Percentiles rank a stretch among this genome's conserved stretches.
Evolutionary conservation across 2,113 vertebrate genomes (phyloP).

Genomic region (Mustela lutreola): DNA sequence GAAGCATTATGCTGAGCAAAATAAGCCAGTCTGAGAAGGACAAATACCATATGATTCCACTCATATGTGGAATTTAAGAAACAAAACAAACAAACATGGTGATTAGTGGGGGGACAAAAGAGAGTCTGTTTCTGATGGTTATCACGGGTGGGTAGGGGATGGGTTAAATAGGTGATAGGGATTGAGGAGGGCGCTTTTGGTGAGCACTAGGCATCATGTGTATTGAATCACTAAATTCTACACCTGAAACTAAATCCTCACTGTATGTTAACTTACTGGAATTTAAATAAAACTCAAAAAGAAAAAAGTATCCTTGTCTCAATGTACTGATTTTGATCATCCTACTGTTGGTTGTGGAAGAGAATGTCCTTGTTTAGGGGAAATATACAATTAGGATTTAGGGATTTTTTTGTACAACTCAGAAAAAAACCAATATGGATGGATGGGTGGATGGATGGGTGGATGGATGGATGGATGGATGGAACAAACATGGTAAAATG

Average conservation of each 20-base stretch:
- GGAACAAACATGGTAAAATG: background rate
- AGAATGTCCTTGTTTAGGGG: background rate
- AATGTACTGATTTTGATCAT: background rate
- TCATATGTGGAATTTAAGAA: background rate
- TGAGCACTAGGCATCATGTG: background rate
- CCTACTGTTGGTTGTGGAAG: background rate
- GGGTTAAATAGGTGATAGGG: background rate
- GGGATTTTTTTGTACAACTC: background rate
- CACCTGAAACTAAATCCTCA: background rate
- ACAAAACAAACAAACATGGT: background rate
- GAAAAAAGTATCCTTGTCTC: background rate
- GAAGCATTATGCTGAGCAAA: background rate
- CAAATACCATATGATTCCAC: background rate
- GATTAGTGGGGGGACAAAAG: background rate
- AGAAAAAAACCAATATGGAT: background rate
- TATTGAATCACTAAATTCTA: background rate
- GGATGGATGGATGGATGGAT: background rate
- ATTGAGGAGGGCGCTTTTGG: background rate
- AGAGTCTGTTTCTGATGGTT: background rate
- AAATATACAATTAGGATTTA: background rate
- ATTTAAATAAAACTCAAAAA: background rate
- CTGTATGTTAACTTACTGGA: background rate
- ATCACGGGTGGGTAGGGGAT: no score
- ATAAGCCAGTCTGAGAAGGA: background rate
- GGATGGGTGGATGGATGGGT: no score